Conservation (phyloP, 2,797 vertebrate genomes). For the Discoglossus pictus region DNA sequence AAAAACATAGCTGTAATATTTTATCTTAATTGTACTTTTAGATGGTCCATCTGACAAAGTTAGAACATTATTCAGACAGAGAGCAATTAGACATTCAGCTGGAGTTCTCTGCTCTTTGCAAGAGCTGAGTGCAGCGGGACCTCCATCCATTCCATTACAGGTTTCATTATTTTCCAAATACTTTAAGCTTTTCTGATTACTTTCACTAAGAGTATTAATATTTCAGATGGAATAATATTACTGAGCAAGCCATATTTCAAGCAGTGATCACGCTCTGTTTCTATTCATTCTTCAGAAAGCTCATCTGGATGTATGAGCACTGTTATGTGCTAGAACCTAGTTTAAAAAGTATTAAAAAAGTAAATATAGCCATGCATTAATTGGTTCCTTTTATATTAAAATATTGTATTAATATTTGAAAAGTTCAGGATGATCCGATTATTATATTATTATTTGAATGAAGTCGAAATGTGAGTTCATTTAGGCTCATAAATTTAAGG, state of each 20-base stretch:
- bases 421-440: too few species aligned
- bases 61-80: background rate
- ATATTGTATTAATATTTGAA: too few species aligned
- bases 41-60: conserved; percentile 7
- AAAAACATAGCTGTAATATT: background rate
- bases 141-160: conserved; percentile 13
- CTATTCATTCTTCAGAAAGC: background rate
- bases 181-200: conserved; percentile 5
- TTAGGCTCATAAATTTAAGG: too few species aligned
- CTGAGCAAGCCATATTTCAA: background rate
- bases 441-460: too few species aligned
- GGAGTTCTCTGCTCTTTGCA: background rate
- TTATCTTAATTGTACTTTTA: conserved; percentile 1
- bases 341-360: too few species aligned
- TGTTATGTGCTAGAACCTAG: too few species aligned
- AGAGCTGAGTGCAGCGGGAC: background rate
- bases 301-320: background rate
- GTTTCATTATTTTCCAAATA: conserved; percentile 21
- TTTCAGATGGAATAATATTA: conserved; percentile 5
- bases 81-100: conserved; percentile 22
- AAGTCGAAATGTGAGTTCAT: too few species aligned
- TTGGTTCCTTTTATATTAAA: too few species aligned
- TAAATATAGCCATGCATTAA: too few species aligned
- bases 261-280: background rate
- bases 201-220: conserved; percentile 16